These are phyloP conservation scores for Oscarella lobularis DNA, from an alignment of 37 sponge, comb jelly and placozoan genomes.

Conservation along the genomic window DNA sequence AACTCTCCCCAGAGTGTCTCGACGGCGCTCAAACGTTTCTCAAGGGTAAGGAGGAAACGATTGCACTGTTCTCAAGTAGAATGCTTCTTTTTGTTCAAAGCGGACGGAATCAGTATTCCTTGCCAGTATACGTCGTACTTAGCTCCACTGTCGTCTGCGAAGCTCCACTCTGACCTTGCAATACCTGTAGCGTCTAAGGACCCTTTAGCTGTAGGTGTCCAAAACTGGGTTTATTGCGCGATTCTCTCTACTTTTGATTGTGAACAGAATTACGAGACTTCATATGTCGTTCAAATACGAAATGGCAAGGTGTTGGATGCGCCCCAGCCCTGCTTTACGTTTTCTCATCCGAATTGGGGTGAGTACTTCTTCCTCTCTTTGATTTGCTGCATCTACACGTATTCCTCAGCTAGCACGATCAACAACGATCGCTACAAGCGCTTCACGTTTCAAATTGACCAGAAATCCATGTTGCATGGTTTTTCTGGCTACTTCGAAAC, in stretches of 20 bases:
- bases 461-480: slow-evolving; percentile 58
- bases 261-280: slow-evolving; percentile 84
- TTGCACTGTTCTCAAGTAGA: no score
- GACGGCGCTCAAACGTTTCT: slow-evolving; percentile 90
- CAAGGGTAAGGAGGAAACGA: slow-evolving; percentile 35
- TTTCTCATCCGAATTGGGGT: slow-evolving; percentile 81
- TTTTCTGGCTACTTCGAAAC: slow-evolving; percentile 95
- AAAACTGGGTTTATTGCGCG: no score
- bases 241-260: slow-evolving; percentile 62
- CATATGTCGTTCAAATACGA: slow-evolving; percentile 82
- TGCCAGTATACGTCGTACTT: slow-evolving; percentile 82
- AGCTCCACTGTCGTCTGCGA: slow-evolving; percentile 68
- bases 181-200: slow-evolving; percentile 16
- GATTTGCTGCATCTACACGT: no score
- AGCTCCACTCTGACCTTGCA: slow-evolving; percentile 57
- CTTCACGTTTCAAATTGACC: slow-evolving; percentile 27
- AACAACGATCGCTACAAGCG: slow-evolving; percentile 57
- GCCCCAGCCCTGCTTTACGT: slow-evolving; percentile 74
- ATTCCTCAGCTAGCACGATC: no score
- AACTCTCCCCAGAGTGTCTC: slow-evolving; percentile 98
- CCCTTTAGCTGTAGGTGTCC: no score
- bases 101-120: slow-evolving; percentile 86
- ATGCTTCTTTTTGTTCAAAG: slow-evolving; percentile 15
- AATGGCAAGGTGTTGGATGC: slow-evolving; percentile 43
- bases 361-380: not conserved